Base-by-base conservation (phyloP, 2,888 invertebrate genomes). In the Macropis europaea region DNA sequence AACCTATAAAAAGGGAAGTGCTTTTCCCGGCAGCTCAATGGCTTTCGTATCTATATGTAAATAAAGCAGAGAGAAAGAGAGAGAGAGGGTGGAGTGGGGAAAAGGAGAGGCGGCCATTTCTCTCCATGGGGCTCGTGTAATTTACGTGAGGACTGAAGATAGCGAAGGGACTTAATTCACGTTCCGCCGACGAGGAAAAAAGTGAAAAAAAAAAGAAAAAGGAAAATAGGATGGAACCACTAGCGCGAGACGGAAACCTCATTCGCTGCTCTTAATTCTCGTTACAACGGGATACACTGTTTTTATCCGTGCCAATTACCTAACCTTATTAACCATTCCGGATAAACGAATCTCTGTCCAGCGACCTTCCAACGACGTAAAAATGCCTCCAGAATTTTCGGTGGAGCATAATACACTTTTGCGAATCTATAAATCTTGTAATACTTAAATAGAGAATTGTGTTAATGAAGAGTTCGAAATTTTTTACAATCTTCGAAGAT, bases 31-130 rank as follows among this genome's bases (percentile, higher is more conserved):
- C 73, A 73, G 73, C 79, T 82, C 81, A 79, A 83, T 82, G 79
- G 78, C 79, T 79, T 82, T 83, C 85, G 85, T 86, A 88, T 87
- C 87, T 87, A 85, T 87, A 87, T 88, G 88, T 86, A 88, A 88
- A 88, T 87, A 84, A 84, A 84, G 80, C 63, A 77, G 76, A 73
- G 78, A 77, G 77, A 72, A 67, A 24, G 53, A 50, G 53, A 62
- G 42, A 57, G 42, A 34, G 19, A 22, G 24, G 59, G 47, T 30
- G 43, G 53, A 19, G 68, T 22, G 43, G 64, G 70, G 79, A 76
- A 81, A 82, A 80, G 73, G 71, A 77, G 74, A 69, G 77, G 75
- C 80, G 68, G 73, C 82, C 77, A 81, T 81, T 81, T 81, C 79
- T 81, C 82, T 81, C 77, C 70, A 73, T 69, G 82, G 73, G 82